Evolutionary conservation across 2,797 vertebrate genomes (phyloP).

Genomic region (Propithecus deckenii): DNA sequence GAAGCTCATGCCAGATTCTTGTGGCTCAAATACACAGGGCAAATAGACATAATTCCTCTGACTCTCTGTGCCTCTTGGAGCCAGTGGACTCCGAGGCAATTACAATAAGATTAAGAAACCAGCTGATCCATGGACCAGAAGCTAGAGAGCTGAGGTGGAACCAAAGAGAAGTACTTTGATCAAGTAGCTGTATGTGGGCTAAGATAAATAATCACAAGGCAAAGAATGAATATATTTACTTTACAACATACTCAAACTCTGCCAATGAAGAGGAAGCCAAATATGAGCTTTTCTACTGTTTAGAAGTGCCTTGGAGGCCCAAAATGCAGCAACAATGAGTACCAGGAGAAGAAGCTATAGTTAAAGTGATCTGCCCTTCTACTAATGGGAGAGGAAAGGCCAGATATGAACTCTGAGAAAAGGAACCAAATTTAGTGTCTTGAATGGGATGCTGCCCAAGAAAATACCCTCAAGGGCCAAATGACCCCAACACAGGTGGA

Average conservation of each 20-base stretch:
- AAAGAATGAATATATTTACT: background rate
- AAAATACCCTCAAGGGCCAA: background rate
- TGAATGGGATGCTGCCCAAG: background rate
- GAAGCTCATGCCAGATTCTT: background rate
- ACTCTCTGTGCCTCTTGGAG: slow-evolving; percentile 19
- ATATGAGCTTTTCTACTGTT: background rate
- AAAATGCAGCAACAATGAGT: background rate
- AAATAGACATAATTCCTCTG: background rate
- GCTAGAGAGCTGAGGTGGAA: background rate
- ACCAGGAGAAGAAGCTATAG: background rate
- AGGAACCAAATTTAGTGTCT: background rate
- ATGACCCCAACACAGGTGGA: background rate
- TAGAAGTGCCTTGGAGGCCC: background rate
- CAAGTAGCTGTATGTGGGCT: background rate
- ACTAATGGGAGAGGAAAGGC: background rate
- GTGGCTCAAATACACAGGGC: background rate
- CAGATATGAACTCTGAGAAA: background rate
- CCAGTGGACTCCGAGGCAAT: slow-evolving; percentile 1
- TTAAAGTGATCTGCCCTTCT: background rate
- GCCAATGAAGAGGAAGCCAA: background rate
- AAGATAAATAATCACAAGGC: background rate
- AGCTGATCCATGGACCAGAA: background rate
- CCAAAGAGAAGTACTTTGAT: background rate
- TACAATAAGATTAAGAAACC: slow-evolving; percentile 27
- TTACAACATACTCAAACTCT: background rate